Evolutionary conservation across 2,797 vertebrate species (phyloP), one percentile per base, ranked within the genome.

Genomic region (Sebastes minor): DNA sequence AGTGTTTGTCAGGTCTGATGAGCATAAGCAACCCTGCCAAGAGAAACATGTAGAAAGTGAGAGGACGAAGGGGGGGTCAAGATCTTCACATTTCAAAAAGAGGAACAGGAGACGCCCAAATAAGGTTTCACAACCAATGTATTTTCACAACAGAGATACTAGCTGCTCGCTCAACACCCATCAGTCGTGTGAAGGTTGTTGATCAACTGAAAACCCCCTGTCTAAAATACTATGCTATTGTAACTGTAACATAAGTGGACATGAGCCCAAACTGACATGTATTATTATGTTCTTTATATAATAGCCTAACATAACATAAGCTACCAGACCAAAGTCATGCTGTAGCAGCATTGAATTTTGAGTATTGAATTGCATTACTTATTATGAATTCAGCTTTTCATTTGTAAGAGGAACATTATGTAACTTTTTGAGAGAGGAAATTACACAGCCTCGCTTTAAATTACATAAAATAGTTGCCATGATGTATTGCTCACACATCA

Each of bases 81-180:
- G 13, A 23, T 76, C 52, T 62, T 49, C 18, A 6, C 1, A 28
- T 49, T 68, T 20, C 20, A 7, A 76, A 89, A 93, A 89, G 53
- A 87, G 88, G 91, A 93, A 93, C 60, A 78, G 49, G 3, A 62
- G 32, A 82, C 62, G 27, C 78, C 81, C 63, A 32, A 22, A 56
- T 35, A 7, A 20, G 57, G 62, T 86, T 88, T 85, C 35, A 79
- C 20, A 85, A 80, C 30, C n/a, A 23, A 0, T 18, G 9, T 4
- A 10, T 33, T 85, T 75, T n/a, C 49, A 52, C 49, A 52, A 52
- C 49, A 49, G 32, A 74, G 2, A 16, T 20, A 30, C 10, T 3
- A 1, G 10, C 32, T 4, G n/a, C 16, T 23, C 6, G 30, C 64
- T 49, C 56, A 67, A 56, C 76, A 56, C 27, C 33, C 27, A n/a